A percentile compares a stretch with the other conserved stretches of the same genome.
Conservation (phyloP, 1,140 invertebrate species). For the Ostrea denselamellosa region DNA sequence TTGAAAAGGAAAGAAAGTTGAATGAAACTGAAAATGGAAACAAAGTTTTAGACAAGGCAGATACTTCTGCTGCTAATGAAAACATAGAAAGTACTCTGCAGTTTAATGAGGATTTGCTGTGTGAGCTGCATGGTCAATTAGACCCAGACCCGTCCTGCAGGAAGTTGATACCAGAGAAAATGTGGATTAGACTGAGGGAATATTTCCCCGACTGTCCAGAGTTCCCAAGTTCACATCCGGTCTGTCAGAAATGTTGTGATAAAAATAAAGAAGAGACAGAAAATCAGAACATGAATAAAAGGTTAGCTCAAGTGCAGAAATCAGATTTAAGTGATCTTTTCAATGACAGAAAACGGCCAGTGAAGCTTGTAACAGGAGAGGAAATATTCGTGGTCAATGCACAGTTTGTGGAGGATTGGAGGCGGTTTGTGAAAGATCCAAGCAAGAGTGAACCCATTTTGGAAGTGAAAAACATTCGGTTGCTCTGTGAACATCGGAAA, state of each 20-base stretch:
- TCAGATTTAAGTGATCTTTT: slow-evolving; percentile 73
- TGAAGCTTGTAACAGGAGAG: slow-evolving; percentile 47
- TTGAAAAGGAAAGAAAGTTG: not conserved
- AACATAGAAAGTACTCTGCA: slow-evolving; percentile 69
- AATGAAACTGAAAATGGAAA: slow-evolving; percentile 45
- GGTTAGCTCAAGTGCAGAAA: slow-evolving; percentile 71
- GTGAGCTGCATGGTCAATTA: slow-evolving; percentile 79
- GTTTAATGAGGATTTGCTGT: slow-evolving; percentile 83
- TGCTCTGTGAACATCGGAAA: slow-evolving; percentile 71
- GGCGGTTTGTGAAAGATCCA: slow-evolving; percentile 74
- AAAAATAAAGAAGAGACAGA: slow-evolving; percentile 63
- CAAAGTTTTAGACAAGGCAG: slow-evolving; percentile 32
- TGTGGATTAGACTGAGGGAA: slow-evolving; percentile 81
- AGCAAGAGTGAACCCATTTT: slow-evolving; percentile 59
- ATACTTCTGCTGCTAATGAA: slow-evolving; percentile 35
- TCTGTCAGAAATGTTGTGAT: slow-evolving; percentile 79
- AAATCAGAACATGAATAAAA: slow-evolving; percentile 69
- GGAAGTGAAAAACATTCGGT: slow-evolving; percentile 61
- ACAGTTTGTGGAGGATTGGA: slow-evolving; percentile 76
- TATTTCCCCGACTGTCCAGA: slow-evolving; percentile 82
- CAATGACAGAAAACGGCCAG: slow-evolving; percentile 74
- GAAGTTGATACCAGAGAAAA: slow-evolving; percentile 79
- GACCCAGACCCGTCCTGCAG: slow-evolving; percentile 72
- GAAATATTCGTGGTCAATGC: slow-evolving; percentile 70
- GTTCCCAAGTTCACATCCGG: slow-evolving; percentile 72